These are phyloP conservation scores for Meda fulgida DNA, from an alignment of 2,797 vertebrate species.

Conservation along the genomic window DNA sequence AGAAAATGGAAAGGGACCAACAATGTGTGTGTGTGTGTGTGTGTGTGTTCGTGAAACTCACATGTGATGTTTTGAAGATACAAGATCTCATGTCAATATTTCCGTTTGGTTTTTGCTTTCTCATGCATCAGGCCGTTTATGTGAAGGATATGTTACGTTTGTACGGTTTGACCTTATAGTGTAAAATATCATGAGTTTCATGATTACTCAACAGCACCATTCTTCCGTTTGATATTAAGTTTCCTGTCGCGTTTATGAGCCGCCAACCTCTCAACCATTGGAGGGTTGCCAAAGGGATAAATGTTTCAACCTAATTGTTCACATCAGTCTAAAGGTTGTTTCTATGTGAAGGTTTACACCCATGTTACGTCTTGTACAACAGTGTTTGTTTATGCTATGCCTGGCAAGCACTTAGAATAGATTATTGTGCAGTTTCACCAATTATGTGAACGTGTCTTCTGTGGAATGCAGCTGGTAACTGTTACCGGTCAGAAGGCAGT, in stretches of 20 bases:
- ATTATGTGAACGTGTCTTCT: not conserved
- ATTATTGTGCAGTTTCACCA: not conserved
- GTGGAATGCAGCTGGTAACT: not conserved
- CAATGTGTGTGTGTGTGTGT: slow-evolving; percentile 9
- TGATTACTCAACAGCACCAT: slow-evolving; percentile 11
- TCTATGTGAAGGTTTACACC: not conserved
- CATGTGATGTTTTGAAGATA: not conserved
- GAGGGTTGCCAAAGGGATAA: slow-evolving; percentile 22
- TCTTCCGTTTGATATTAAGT: not conserved
- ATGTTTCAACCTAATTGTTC: slow-evolving; percentile 1
- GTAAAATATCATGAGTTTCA: not conserved
- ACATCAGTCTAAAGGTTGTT: slow-evolving; percentile 26
- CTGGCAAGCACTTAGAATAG: not conserved
- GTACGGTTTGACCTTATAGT: not conserved
- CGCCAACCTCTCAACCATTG: not conserved
- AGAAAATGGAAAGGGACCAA: slow-evolving; percentile 24
- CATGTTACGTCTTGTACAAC: not conserved
- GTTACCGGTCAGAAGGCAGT: not conserved
- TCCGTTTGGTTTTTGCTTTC: not conserved
- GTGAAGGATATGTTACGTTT: not conserved
- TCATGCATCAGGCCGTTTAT: not conserved
- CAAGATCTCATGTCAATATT: too few species aligned
- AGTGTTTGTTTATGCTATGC: not conserved
- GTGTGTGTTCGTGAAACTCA: too few species aligned
- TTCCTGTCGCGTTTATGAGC: not conserved